Evolutionary conservation across 2,113 vertebrate species (phyloP).

Genomic region (Halcyon senegalensis): DNA sequence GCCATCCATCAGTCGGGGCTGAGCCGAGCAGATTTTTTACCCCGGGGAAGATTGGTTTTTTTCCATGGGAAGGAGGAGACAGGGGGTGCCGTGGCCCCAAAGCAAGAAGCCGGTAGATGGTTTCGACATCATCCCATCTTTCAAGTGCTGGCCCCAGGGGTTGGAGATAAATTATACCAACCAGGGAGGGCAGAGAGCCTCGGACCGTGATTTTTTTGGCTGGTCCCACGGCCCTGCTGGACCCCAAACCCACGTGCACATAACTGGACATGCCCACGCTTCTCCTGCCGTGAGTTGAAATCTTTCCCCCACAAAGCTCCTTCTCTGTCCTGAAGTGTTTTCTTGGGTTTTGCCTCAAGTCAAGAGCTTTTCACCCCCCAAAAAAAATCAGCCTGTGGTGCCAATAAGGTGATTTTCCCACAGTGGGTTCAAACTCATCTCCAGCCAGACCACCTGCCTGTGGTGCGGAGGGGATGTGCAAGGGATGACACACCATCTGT

Average conservation of each 20-base stretch:
- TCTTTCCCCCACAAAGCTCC: not conserved
- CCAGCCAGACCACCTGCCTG: accelerated
- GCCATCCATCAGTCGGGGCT: not conserved
- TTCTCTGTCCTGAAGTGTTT: not conserved
- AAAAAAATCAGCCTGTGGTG: not conserved
- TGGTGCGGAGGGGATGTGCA: accelerated
- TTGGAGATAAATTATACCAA: not conserved
- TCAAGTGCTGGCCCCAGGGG: not conserved
- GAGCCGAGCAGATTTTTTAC: not conserved
- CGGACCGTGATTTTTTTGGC: accelerated
- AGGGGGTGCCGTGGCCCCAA: not conserved
- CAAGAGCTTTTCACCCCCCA: not conserved
- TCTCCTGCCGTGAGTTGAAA: not conserved
- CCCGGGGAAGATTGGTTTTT: not conserved
- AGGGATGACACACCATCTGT: accelerated
- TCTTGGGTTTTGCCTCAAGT: not conserved
- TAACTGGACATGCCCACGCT: accelerated
- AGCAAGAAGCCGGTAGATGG: not conserved
- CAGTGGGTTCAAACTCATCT: not conserved
- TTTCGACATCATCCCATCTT: not conserved
- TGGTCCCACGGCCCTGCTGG: no score
- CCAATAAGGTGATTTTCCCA: not conserved
- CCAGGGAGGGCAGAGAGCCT: accelerated
- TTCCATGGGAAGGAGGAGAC: not conserved
- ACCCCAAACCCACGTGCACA: accelerated